phyloP scores from a whole-genome alignment of 1,140 invertebrate genomes.

The Plectrocnemia conspersa region DNA sequence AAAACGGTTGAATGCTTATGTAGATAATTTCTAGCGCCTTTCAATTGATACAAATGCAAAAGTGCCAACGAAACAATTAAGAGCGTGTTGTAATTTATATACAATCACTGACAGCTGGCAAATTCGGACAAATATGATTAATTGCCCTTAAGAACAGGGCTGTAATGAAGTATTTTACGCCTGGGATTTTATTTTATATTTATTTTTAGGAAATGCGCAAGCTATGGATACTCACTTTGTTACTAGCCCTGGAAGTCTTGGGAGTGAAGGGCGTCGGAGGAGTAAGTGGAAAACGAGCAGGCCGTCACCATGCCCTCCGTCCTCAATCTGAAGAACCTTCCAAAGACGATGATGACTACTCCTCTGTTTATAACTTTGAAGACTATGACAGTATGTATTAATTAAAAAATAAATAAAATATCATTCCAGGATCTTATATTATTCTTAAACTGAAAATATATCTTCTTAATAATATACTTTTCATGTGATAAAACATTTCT shows the following conservation, averaged over 20 bases:
- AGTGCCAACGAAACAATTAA: slow-evolving; percentile 13
- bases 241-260: slow-evolving; percentile 2
- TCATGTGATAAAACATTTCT: too few species aligned
- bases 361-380: slow-evolving; percentile 36
- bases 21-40: slow-evolving; percentile 6
- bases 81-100: slow-evolving; percentile 2
- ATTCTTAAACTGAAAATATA: too few species aligned
- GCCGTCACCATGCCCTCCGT: neutral
- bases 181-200: neutral
- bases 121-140: neutral
- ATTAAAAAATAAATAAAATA: too few species aligned
- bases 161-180: neutral
- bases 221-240: slow-evolving; percentile 1
- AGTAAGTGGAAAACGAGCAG: neutral
- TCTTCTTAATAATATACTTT: too few species aligned
- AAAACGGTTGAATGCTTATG: too few species aligned
- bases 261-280: neutral
- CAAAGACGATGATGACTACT: slow-evolving; percentile 18
- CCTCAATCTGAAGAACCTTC: slow-evolving; percentile 11
- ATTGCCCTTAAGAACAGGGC: neutral
- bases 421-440: too few species aligned
- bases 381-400: slow-evolving; percentile 37
- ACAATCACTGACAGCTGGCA: slow-evolving; percentile 8
- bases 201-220: slow-evolving; percentile 4
- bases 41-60: slow-evolving; percentile 26